Base-by-base conservation (phyloP, 2,888 invertebrate genomes). In the Ctenicera cuprea region DNA sequence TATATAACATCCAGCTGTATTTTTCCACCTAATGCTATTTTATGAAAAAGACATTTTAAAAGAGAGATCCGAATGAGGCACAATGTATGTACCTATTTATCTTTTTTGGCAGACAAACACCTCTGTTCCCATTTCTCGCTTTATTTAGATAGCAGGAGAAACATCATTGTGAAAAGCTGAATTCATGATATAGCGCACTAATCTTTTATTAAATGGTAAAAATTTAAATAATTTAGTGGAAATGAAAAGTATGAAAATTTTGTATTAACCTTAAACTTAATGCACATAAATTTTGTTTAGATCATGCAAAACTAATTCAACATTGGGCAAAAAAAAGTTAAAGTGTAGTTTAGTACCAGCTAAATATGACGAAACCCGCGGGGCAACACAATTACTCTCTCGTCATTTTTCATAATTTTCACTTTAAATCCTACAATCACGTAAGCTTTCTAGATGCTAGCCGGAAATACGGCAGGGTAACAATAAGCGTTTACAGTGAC, bases 331-430 rank as follows among this genome's bases (percentile, higher is more conserved):
- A 45, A 45, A 45, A 45, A 3, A 45, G 45, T 18, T 45, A 18
- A 16, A 9, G 8, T 16, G 45, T 45, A 45, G 16, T 45, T 45
- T 18, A 16, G 18, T 33, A 33, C 33, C 33, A 33, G 33, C 33
- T 9, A 33, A 26, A 26, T 5, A n/a, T n/a, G n/a, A 26, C 12
- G 41, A 14, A 11, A 52, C 52, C 52, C 11, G 22, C 52, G 9
- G 30, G 22, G 52, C 30, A 22, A 14, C 7, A 5, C 26, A 26
- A 22, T 26, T 5, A 12, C 12, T 52, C 7, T n/a, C 52, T 22
- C 52, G 52, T n/a, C 52, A 63, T 63, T 63, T 63, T 63, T 45
- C 30, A 62, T 43, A 63, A 30, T 63, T 63, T 63, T 20, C 45
- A 63, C 30, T 45, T 45, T 45, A 63, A 52, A 52, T 52, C 30